Conservation (phyloP, 2,113 vertebrate genomes). For the cat (Felis catus) region F.catus_Fca126_mat1.0 CM031423.1:5073501-5074000, state of each 20-base stretch:
- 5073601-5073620: no score
- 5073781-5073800: neutral
- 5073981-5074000: neutral
- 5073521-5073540: no score
- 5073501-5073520: no score
- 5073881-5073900: neutral
- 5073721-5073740: neutral
- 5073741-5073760: accelerated
- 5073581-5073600: no score
- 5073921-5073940: neutral
- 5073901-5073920: accelerated
- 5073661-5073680: no score
- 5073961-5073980: neutral
- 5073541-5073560: no score
- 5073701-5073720: neutral
- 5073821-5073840: accelerated
- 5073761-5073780: neutral
- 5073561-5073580: no score
- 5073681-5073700: neutral
- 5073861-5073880: neutral
- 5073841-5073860: neutral
- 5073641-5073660: no score
- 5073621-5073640: no score
- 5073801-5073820: accelerated
- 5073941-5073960: neutral